Conservation (phyloP, 2,797 vertebrate genomes). For the Microchirus variegatus region DNA sequence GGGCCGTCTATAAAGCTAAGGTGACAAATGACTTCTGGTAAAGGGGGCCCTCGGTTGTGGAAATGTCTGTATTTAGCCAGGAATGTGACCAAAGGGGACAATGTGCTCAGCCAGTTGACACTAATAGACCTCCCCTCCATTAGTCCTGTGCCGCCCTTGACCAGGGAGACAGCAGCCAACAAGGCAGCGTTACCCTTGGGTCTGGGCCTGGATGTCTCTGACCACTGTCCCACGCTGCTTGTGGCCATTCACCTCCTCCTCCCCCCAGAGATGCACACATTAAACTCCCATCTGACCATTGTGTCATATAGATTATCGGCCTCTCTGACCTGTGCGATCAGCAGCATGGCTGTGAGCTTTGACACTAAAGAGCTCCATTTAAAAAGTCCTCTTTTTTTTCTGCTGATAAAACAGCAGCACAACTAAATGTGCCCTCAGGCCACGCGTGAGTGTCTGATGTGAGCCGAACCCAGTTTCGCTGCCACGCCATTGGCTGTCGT, state of each 20-base stretch:
- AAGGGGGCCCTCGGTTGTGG: slow-evolving; percentile 55
- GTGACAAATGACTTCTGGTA: slow-evolving; percentile 71
- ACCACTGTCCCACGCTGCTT: slow-evolving; percentile 27
- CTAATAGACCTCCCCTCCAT: slow-evolving; percentile 77
- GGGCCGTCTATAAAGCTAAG: slow-evolving; percentile 36
- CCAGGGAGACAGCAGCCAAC: slow-evolving; percentile 59
- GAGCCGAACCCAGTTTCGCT: slow-evolving; percentile 53
- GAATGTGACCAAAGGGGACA: slow-evolving; percentile 80
- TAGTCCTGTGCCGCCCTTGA: slow-evolving; percentile 73
- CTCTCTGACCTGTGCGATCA: slow-evolving; percentile 32
- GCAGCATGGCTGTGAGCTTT: slow-evolving; percentile 11
- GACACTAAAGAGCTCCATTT: slow-evolving; percentile 34
- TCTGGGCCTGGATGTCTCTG: slow-evolving; percentile 27
- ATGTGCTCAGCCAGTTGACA: slow-evolving; percentile 76
- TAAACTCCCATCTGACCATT: slow-evolving; percentile 33
- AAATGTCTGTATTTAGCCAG: slow-evolving; percentile 77
- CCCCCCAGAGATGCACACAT: slow-evolving; percentile 26
- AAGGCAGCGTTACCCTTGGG: slow-evolving; percentile 57
- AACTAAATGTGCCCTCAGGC: slow-evolving; percentile 51
- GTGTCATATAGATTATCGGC: slow-evolving; percentile 41
- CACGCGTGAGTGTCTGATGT: slow-evolving; percentile 38
- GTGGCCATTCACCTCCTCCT: background rate
- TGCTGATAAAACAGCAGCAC: slow-evolving; percentile 20
- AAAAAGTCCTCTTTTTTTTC: slow-evolving; percentile 29
- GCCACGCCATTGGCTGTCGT: slow-evolving; percentile 40